phyloP scores from a whole-genome alignment of 2,113 vertebrate species.

The Sclerurus mexicanus region DNA sequence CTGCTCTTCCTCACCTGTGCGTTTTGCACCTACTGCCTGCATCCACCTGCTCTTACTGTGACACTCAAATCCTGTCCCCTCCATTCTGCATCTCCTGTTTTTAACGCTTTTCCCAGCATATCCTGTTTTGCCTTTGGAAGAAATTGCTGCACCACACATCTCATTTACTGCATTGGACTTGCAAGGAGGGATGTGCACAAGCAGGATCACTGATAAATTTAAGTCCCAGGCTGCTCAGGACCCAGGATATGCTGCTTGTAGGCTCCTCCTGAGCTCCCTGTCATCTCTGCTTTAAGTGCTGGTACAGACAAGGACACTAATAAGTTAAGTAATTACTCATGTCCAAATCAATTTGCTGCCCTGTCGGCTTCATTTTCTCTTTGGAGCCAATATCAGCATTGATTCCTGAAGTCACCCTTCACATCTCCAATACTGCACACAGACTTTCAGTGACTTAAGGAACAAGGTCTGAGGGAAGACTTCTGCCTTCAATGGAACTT shows the following conservation, averaged over 20 bases:
- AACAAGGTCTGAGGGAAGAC: neutral
- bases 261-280: neutral
- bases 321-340: constrained; percentile 50
- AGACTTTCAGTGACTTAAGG: neutral
- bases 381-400: neutral
- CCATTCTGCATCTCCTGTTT: neutral
- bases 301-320: neutral
- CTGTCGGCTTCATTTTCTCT: neutral
- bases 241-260: neutral
- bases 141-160: neutral
- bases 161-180: neutral
- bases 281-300: neutral
- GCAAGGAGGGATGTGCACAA: neutral
- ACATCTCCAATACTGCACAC: neutral
- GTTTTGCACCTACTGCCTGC: neutral
- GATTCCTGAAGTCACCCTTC: constrained; percentile 1
- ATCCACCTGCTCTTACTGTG: neutral
- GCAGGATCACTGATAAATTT: neutral
- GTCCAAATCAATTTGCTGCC: constrained; percentile 35
- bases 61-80: neutral
- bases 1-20: neutral
- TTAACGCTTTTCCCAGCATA: neutral
- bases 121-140: neutral
- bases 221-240: neutral
- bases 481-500: neutral